phyloP scores from a whole-genome alignment of 1,140 invertebrate species.

The Drosophila leontia region DNA sequence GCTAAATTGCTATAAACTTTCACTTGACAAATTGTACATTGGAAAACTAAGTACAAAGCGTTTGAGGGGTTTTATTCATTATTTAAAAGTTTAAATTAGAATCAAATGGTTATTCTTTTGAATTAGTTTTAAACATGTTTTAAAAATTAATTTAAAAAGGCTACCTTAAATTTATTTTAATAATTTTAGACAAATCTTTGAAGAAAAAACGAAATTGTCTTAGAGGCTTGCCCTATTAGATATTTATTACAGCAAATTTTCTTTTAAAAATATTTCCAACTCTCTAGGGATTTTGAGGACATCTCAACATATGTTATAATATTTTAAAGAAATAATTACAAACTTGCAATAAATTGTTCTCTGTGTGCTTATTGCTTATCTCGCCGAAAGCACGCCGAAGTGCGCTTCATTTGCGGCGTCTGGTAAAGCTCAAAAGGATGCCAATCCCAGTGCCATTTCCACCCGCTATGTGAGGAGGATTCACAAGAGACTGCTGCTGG shows the following conservation, averaged over 20 bases:
- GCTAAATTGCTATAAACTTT: too few species aligned
- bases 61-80: too few species aligned
- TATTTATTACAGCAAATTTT: too few species aligned
- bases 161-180: too few species aligned
- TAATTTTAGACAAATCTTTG: too few species aligned
- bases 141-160: too few species aligned
- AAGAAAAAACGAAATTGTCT: too few species aligned
- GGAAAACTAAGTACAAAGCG: too few species aligned
- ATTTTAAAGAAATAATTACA: neutral
- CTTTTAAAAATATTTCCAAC: neutral
- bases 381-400: slow-evolving; percentile 64
- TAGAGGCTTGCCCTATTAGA: too few species aligned
- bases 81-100: too few species aligned
- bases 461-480: neutral
- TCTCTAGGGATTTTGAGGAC: neutral
- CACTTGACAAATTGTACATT: too few species aligned
- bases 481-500: slow-evolving; percentile 10
- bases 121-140: neutral
- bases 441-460: slow-evolving; percentile 17
- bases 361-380: slow-evolving; percentile 62
- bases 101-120: too few species aligned
- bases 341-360: neutral
- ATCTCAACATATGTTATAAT: neutral
- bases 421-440: slow-evolving; percentile 70
- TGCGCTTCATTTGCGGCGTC: slow-evolving; percentile 74